A percentile compares a stretch with the other conserved stretches of the same genome.
phyloP scores from a whole-genome alignment of 2,888 invertebrate species.

The Vesta saturnalis region DNA sequence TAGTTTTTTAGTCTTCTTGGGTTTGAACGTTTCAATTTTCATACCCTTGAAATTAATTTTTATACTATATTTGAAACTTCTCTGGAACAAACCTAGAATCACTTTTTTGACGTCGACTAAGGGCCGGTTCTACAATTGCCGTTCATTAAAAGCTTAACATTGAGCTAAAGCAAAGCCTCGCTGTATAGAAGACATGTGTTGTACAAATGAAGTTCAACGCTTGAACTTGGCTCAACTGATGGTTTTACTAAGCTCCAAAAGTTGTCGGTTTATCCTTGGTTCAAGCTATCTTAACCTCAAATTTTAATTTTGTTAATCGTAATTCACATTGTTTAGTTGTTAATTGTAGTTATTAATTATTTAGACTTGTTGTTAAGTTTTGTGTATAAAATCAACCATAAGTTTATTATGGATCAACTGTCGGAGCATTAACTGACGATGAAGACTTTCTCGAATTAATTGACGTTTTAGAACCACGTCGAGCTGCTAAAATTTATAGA shows the following conservation, averaged over 20 bases:
- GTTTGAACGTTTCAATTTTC: too few species aligned
- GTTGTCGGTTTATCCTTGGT: conserved; percentile 1
- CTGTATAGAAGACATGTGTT: not conserved
- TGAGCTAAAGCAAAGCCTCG: not conserved
- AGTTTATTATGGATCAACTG: not conserved
- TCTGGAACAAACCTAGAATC: too few species aligned
- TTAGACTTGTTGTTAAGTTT: too few species aligned
- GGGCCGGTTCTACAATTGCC: not conserved
- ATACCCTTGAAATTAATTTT: too few species aligned
- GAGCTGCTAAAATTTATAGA: conserved; percentile 11
- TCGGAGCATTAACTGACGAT: conserved; percentile 17
- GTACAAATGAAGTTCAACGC: conserved; percentile 5
- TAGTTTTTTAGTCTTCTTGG: too few species aligned
- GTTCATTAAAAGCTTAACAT: conserved; percentile 1
- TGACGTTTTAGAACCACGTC: not conserved
- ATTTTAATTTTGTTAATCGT: not conserved
- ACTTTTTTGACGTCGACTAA: too few species aligned
- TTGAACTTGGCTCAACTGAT: conserved; percentile 3
- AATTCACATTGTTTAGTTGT: not conserved
- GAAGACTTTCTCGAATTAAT: conserved; percentile 26
- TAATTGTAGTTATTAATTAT: too few species aligned
- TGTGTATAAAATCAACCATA: not conserved
- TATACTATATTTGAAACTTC: too few species aligned
- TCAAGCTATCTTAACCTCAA: conserved; percentile 5
- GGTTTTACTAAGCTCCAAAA: conserved; percentile 2